Percentiles rank a stretch among this genome's conserved stretches.
These are phyloP conservation scores for Seira sanloemensis DNA, from an alignment of 2,888 invertebrate species.

Conservation along the genomic window DNA sequence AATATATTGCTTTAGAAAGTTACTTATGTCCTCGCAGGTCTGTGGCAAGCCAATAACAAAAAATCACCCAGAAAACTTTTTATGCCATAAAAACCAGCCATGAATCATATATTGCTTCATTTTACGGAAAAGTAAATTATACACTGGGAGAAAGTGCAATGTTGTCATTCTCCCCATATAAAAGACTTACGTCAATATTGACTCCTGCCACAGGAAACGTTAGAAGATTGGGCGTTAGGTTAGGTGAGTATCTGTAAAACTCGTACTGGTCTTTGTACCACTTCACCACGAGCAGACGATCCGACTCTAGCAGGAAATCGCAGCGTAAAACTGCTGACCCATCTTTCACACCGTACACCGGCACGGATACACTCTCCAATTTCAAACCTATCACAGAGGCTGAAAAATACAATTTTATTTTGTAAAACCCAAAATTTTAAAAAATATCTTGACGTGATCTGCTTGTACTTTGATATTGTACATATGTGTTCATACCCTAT, in stretches of 20 bases:
- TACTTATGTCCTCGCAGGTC: too few species aligned
- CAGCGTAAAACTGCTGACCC: slow-evolving; percentile 65
- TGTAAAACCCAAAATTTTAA: too few species aligned
- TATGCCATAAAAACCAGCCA: slow-evolving; percentile 44
- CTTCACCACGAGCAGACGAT: slow-evolving; percentile 68
- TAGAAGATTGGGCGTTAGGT: slow-evolving; percentile 43
- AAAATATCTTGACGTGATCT: too few species aligned
- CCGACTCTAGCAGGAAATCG: slow-evolving; percentile 69
- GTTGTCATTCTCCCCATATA: not conserved
- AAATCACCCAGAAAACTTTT: slow-evolving; percentile 37
- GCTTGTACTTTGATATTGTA: too few species aligned
- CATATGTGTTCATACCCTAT: too few species aligned
- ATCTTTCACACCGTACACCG: slow-evolving; percentile 66
- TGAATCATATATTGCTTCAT: slow-evolving; percentile 59
- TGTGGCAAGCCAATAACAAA: slow-evolving; percentile 50
- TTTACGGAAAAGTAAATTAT: slow-evolving; percentile 19
- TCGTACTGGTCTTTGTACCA: slow-evolving; percentile 72
- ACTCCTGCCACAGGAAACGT: slow-evolving; percentile 68
- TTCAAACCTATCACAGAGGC: slow-evolving; percentile 65
- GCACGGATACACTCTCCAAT: slow-evolving; percentile 60
- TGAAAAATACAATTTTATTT: too few species aligned
- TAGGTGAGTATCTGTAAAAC: slow-evolving; percentile 66
- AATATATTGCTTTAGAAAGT: not conserved
- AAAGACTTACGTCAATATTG: slow-evolving; percentile 71
- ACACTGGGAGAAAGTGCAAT: not conserved